A percentile compares a stretch with the other conserved stretches of the same genome.
These are phyloP conservation scores for Microcebus jonahi DNA, from an alignment of 2,113 vertebrate genomes.

Conservation along the genomic window DNA sequence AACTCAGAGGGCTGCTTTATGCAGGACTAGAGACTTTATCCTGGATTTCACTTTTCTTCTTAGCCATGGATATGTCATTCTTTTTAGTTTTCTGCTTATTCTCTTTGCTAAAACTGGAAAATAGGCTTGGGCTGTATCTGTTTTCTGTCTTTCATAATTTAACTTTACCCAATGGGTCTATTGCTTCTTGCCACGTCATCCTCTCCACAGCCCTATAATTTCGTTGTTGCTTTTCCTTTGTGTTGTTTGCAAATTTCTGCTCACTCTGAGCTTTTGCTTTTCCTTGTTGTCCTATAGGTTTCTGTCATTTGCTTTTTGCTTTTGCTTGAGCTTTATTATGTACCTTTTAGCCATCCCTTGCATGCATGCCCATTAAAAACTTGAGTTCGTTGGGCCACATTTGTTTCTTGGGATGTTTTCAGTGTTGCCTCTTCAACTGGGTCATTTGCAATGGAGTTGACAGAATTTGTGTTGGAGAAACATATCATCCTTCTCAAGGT, in stretches of 20 bases:
- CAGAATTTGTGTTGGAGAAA: constrained; percentile 1
- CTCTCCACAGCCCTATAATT: not conserved
- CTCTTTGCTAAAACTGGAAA: not conserved
- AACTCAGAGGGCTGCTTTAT: not conserved
- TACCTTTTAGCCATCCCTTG: not conserved
- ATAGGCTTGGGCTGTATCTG: not conserved
- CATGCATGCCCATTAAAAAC: not conserved
- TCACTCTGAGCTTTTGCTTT: not conserved
- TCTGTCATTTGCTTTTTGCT: not conserved
- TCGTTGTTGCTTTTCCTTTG: not conserved
- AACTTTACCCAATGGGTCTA: not conserved
- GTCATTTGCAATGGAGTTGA: not conserved
- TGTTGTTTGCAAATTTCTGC: not conserved
- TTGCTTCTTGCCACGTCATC: not conserved
- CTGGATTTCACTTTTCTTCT: not conserved
- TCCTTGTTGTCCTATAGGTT: not conserved
- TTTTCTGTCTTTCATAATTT: not conserved
- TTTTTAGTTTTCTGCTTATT: not conserved
- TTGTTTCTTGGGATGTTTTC: not conserved
- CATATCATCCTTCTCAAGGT: not conserved
- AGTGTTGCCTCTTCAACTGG: not conserved
- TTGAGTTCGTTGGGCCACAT: not conserved
- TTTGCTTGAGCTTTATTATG: not conserved
- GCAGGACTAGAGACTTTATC: not conserved
- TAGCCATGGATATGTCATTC: not conserved